Conservation (phyloP, 2,113 vertebrate genomes). For the Ailuropoda melanoleuca region DNA sequence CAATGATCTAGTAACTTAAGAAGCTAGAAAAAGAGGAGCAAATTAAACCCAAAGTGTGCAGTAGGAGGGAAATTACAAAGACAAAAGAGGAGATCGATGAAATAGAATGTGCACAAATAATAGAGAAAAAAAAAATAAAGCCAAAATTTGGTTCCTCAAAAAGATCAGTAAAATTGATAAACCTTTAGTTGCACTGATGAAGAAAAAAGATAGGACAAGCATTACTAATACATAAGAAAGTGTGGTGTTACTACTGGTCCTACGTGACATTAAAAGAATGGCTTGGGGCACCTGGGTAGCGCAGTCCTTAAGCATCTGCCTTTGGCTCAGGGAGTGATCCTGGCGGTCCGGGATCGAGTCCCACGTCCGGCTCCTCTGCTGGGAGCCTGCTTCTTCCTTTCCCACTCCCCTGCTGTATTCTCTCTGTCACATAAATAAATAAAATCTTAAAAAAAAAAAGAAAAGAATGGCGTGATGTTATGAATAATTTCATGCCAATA, state of each 20-base stretch:
- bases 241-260: background rate
- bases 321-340: no score
- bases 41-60: background rate
- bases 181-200: background rate
- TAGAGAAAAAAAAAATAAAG: background rate
- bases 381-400: no score
- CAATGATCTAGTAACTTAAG: background rate
- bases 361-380: no score
- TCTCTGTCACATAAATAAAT: no score
- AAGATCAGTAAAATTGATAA: background rate
- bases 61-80: background rate
- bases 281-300: no score
- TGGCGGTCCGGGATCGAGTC: no score
- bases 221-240: background rate
- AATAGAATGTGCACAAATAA: background rate
- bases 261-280: background rate
- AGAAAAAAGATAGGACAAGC: background rate
- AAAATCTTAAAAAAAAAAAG: no score
- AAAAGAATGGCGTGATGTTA: background rate
- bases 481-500: background rate
- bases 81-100: background rate
- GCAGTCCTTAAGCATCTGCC: no score
- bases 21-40: background rate
- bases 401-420: no score
- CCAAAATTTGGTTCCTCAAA: background rate